A percentile compares a stretch with the other conserved stretches of the same genome.
Evolutionary conservation across 2,113 vertebrate species (phyloP).

Genomic region (Hucho hucho): DNA sequence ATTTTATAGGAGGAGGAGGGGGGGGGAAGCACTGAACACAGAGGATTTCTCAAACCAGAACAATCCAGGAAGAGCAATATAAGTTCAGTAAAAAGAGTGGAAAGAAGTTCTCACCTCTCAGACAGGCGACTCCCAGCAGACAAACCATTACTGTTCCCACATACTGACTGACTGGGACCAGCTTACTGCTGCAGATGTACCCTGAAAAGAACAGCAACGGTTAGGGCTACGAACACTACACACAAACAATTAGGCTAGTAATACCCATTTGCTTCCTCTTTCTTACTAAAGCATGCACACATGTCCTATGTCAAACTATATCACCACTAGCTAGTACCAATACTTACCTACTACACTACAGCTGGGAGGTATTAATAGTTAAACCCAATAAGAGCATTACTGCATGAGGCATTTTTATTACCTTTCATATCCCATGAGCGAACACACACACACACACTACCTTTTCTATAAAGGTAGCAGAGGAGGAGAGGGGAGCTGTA

Average conservation of each 20-base stretch:
- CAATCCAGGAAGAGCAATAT: neutral
- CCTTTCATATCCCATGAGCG: neutral
- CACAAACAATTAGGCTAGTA: neutral
- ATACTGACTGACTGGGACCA: conserved; percentile 84
- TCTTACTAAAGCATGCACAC: neutral
- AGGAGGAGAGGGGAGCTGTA: conserved; percentile 87
- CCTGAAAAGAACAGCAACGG: conserved; percentile 57
- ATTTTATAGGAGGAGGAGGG: neutral
- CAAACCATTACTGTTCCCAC: conserved; percentile 81
- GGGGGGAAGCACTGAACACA: too few species aligned
- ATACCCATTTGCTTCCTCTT: neutral
- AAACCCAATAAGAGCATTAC: neutral
- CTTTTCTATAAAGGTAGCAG: conserved; percentile 91
- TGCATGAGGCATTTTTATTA: neutral
- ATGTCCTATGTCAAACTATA: neutral
- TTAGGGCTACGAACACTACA: conserved; percentile 3
- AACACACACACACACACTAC: conserved; percentile 56
- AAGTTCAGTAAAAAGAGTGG: too few species aligned
- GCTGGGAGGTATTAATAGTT: neutral
- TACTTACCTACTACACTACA: neutral
- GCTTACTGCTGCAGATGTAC: conserved; percentile 84
- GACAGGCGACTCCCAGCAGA: conserved; percentile 84
- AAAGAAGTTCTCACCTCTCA: conserved; percentile 81
- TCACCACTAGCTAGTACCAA: too few species aligned
- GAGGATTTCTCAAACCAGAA: neutral